These are phyloP conservation scores for Melinaea menophilus DNA, from an alignment of 2,888 invertebrate genomes.

Conservation along the genomic window DNA sequence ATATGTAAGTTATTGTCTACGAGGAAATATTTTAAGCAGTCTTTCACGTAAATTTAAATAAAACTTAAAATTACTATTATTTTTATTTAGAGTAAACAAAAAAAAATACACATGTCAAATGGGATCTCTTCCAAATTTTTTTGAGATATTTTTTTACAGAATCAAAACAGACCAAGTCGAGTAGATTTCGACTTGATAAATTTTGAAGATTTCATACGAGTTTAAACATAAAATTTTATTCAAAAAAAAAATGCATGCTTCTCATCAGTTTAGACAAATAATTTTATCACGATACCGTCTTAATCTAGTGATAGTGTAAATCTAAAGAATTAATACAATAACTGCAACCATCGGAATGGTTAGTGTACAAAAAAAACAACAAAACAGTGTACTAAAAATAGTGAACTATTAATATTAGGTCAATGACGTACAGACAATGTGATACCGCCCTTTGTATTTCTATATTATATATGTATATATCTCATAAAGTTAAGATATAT, in stretches of 20 bases:
- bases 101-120: constrained; percentile 54
- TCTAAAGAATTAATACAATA: constrained; percentile 6
- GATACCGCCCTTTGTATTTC: too few relatives aligned
- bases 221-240: too few relatives aligned
- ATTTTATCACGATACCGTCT: neutral
- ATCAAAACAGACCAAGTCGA: neutral
- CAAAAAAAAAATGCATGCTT: too few relatives aligned
- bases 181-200: too few relatives aligned
- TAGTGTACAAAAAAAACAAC: constrained; percentile 4
- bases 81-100: constrained; percentile 66
- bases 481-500: neutral
- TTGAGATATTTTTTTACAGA: neutral
- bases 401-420: neutral
- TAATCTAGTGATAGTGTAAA: constrained; percentile 3
- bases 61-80: constrained; percentile 67
- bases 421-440: too few relatives aligned
- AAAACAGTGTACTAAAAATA: constrained; percentile 15
- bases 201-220: too few relatives aligned
- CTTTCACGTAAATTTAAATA: constrained; percentile 60
- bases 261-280: neutral
- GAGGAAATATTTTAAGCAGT: constrained; percentile 32
- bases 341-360: constrained; percentile 24
- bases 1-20: constrained; percentile 1
- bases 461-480: neutral
- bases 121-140: constrained; percentile 6